Conservation (phyloP, 2,888 invertebrate genomes). For the Tanypteryx hageni region DNA sequence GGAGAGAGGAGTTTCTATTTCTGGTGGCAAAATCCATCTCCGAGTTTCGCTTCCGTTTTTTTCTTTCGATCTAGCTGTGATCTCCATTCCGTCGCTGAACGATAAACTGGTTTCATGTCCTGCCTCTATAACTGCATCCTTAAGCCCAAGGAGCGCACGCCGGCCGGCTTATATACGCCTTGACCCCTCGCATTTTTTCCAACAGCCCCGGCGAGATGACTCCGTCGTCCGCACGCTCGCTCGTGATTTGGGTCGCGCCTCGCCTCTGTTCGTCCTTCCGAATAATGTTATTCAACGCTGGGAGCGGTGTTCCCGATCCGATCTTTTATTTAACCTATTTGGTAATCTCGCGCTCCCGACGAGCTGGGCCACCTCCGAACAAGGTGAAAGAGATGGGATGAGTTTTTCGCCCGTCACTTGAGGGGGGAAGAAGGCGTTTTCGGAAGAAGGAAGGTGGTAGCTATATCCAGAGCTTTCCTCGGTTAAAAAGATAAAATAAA, state of each 20-base stretch:
- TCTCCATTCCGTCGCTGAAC: background rate
- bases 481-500: no score
- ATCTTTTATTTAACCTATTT: background rate
- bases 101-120: background rate
- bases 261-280: background rate
- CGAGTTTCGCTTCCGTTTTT: no score
- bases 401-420: no score
- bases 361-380: no score
- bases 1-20: no score
- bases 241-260: background rate
- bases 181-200: conserved; percentile 6
- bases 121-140: background rate
- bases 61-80: background rate
- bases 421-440: no score
- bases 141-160: background rate
- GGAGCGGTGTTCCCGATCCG: conserved; percentile 6
- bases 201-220: background rate
- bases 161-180: background rate
- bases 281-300: conserved; percentile 16
- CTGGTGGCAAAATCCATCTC: no score
- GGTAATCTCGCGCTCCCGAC: no score
- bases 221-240: background rate
- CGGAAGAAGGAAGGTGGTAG: no score
- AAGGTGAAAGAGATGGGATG: no score
- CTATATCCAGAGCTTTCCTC: no score